These are phyloP conservation scores for Perognathus longimembris DNA, from an alignment of 2,113 vertebrate species.

Conservation along the genomic window DNA sequence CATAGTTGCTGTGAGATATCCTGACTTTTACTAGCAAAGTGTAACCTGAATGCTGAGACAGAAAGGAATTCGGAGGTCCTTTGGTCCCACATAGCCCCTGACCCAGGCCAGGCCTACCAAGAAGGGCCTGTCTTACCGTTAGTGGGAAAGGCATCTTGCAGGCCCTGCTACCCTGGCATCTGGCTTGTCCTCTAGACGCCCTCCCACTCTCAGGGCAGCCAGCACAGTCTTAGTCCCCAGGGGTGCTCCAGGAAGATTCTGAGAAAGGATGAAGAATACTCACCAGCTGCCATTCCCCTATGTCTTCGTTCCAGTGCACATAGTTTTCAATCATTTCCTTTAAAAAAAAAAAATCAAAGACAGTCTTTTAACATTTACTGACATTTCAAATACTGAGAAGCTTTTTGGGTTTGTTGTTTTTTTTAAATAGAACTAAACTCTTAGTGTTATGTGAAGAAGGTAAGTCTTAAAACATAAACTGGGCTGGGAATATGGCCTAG, in stretches of 20 bases:
- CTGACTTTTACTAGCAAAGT: neutral
- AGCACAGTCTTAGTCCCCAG: neutral
- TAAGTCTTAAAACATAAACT: too few relatives aligned
- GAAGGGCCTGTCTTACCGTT: neutral
- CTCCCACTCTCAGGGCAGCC: neutral
- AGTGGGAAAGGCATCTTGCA: neutral
- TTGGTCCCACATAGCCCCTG: neutral
- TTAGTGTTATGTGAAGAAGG: constrained; percentile 33
- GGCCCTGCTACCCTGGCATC: neutral
- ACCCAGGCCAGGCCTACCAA: neutral
- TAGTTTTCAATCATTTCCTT: constrained; percentile 99
- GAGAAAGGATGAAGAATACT: constrained; percentile 71
- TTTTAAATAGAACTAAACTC: constrained; percentile 31
- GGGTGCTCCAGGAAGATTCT: neutral
- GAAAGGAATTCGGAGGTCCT: neutral
- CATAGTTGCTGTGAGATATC: neutral
- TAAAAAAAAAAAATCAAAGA: constrained; percentile 55
- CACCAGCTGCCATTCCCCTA: constrained; percentile 99
- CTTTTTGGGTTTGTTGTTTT: too few relatives aligned
- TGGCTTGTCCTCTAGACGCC: neutral
- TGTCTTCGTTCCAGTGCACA: constrained; percentile 99
- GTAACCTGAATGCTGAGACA: neutral
- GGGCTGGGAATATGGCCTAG: too few relatives aligned
- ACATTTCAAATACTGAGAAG: constrained; percentile 57
- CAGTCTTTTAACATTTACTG: constrained; percentile 36